phyloP scores from a whole-genome alignment of 2,888 invertebrate species.

The Matsumyia berberina region DNA sequence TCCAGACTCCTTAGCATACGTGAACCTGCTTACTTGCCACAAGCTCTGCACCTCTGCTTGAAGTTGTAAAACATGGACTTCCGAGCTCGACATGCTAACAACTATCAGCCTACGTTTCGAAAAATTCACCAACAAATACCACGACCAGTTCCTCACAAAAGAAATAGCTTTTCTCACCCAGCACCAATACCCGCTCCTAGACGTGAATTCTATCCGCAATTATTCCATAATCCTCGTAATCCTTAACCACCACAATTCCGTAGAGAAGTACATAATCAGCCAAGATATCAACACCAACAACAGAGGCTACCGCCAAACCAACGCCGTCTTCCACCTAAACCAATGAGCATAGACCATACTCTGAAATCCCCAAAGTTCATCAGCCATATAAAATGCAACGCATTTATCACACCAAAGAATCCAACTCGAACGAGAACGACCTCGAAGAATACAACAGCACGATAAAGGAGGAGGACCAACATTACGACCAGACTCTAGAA shows the following conservation, averaged over 20 bases:
- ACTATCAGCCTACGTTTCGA: conserved; percentile 7
- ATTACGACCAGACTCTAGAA: no score
- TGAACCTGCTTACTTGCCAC: no score
- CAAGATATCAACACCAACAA: conserved; percentile 14
- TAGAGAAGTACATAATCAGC: conserved; percentile 27
- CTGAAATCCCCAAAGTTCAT: conserved; percentile 13
- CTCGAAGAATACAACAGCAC: no score
- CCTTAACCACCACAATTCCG: conserved; percentile 28
- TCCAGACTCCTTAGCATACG: no score
- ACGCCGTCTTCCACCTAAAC: conserved; percentile 40
- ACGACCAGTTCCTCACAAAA: conserved; percentile 27
- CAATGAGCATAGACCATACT: conserved; percentile 21
- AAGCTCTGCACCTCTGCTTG: no score
- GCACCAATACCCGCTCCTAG: conserved; percentile 27
- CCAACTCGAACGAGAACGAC: no score
- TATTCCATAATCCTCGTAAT: conserved; percentile 45
- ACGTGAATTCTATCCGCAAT: conserved; percentile 52
- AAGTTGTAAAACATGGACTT: conserved; percentile 9
- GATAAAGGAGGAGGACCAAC: no score
- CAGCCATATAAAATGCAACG: conserved; percentile 13
- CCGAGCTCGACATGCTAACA: conserved; percentile 8
- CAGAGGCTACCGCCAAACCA: conserved; percentile 35
- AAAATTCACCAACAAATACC: conserved; percentile 26
- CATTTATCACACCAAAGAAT: no score
- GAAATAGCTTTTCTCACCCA: conserved; percentile 9